phyloP scores from a whole-genome alignment of 2,888 invertebrate genomes.

The Netelia inedita region DNA sequence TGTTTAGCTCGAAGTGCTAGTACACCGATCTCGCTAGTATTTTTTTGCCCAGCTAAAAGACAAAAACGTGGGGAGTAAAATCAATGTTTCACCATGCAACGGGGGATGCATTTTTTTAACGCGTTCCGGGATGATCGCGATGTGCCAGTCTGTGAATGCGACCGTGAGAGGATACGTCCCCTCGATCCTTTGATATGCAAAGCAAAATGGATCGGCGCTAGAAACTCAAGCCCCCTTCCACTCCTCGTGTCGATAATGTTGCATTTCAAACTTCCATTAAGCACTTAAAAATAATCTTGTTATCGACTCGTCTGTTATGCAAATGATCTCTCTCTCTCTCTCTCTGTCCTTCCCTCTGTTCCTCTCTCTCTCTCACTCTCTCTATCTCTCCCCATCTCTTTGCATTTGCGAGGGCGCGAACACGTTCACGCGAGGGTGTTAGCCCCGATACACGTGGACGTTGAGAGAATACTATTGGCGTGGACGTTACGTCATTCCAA shows the following conservation, averaged over 20 bases:
- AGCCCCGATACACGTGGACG: background rate
- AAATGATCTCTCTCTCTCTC: slow-evolving; percentile 65
- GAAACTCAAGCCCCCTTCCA: background rate
- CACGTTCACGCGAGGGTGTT: slow-evolving; percentile 26
- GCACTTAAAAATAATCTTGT: slow-evolving; percentile 81
- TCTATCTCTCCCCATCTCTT: no score
- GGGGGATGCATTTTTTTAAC: background rate
- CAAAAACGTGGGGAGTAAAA: background rate
- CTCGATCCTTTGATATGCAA: slow-evolving; percentile 80
- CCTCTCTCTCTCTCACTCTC: no score
- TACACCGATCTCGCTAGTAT: background rate
- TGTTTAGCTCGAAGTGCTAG: background rate
- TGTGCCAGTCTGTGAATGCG: slow-evolving; percentile 4
- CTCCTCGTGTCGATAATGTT: slow-evolving; percentile 76
- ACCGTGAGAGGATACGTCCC: slow-evolving; percentile 21
- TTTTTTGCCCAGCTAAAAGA: no score
- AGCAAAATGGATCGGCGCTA: slow-evolving; percentile 67
- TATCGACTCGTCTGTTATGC: slow-evolving; percentile 76
- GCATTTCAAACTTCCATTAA: slow-evolving; percentile 81
- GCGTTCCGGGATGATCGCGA: slow-evolving; percentile 40
- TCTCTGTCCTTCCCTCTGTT: no score
- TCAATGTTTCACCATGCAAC: background rate
- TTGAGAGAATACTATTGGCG: background rate
- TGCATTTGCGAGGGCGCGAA: slow-evolving; percentile 66
- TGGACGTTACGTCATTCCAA: slow-evolving; percentile 29